Evolutionary conservation across 1,140 invertebrate genomes (phyloP).

Genomic region (Araneus ventricosus): DNA sequence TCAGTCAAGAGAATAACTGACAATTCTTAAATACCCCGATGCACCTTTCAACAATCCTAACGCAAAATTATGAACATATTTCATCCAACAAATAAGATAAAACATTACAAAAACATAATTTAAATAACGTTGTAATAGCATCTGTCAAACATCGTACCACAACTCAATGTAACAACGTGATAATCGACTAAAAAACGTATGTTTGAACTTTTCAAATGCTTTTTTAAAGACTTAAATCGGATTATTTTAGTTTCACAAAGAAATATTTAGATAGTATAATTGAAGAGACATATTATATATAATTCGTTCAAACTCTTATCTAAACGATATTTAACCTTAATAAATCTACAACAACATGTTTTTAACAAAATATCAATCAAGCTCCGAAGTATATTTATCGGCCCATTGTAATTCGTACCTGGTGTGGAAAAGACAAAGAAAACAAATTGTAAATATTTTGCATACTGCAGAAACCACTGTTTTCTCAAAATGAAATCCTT

Average conservation of each 20-base stretch:
- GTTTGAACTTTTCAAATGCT: not conserved
- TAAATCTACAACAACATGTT: not conserved
- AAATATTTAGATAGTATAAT: not conserved
- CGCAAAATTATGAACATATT: not conserved
- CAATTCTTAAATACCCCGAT: not conserved
- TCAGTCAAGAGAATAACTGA: not conserved
- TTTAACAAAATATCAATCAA: not conserved
- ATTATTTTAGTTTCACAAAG: not conserved
- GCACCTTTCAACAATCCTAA: not conserved
- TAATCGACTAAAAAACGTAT: too few relatives aligned
- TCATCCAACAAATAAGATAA: too few relatives aligned
- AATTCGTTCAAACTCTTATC: not conserved
- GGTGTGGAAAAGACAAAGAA: not conserved
- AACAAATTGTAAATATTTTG: not conserved
- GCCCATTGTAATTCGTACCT: conserved; percentile 57
- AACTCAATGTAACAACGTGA: too few relatives aligned
- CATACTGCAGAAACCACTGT: too few relatives aligned
- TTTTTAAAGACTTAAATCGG: not conserved
- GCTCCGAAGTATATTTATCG: not conserved
- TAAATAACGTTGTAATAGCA: not conserved
- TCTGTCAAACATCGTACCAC: too few relatives aligned
- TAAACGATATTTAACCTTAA: not conserved
- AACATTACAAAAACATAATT: not conserved
- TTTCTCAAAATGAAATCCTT: too few relatives aligned
- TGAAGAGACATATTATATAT: not conserved